These are phyloP conservation scores for Heliconius eleuchia DNA, from an alignment of 1,140 invertebrate species.

Conservation along the genomic window DNA sequence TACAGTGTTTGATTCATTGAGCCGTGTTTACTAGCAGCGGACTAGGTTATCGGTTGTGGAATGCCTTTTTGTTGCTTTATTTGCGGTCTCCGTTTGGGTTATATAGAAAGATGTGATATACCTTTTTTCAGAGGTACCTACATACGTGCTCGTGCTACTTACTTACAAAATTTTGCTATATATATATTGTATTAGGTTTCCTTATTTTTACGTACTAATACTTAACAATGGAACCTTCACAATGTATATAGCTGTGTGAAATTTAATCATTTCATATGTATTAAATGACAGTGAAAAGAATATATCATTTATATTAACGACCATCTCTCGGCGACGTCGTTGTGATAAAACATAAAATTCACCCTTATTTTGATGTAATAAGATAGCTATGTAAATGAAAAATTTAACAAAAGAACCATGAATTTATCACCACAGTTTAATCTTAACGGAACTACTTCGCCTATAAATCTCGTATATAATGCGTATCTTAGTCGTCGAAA, in stretches of 20 bases:
- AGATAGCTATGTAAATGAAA: conserved; percentile 14
- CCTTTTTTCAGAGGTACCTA: background rate
- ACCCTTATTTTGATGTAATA: conserved; percentile 10
- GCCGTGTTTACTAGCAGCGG: conserved; percentile 46
- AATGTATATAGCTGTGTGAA: background rate
- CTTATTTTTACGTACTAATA: too few relatives aligned
- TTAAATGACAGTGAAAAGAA: background rate
- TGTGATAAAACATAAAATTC: conserved; percentile 11
- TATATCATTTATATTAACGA: background rate
- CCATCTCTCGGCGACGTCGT: background rate
- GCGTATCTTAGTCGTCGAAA: conserved; percentile 34
- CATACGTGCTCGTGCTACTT: background rate
- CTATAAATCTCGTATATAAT: conserved; percentile 11
- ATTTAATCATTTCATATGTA: background rate
- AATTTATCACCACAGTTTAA: conserved; percentile 4
- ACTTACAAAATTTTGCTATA: background rate
- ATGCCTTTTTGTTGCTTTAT: conserved; percentile 4
- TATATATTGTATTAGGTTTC: background rate
- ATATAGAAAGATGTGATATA: background rate
- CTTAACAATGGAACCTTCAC: background rate
- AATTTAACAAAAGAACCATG: background rate
- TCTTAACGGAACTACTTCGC: background rate
- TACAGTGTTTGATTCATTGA: conserved; percentile 52
- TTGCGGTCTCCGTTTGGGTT: background rate
- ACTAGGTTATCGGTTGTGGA: conserved; percentile 13